Evolutionary conservation across 1,140 invertebrate species (phyloP).

Genomic region (Holcopasites calliopsidis): DNA sequence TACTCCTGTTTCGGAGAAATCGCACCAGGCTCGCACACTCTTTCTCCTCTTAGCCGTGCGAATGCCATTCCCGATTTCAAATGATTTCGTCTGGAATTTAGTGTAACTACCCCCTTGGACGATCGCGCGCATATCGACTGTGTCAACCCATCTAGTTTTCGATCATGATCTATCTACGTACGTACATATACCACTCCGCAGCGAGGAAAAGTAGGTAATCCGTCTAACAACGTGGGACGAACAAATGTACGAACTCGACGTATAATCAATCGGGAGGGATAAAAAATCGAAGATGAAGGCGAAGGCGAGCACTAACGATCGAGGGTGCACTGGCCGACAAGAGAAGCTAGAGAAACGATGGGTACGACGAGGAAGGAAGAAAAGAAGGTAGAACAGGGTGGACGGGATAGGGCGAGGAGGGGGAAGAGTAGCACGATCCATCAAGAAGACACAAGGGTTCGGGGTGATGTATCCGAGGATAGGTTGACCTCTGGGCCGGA

Average conservation of each 20-base stretch:
- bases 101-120: too few species aligned
- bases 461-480: constrained; percentile 72
- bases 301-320: not conserved
- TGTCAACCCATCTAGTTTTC: too few species aligned
- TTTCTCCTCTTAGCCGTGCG: not conserved
- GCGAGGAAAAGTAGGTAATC: not conserved
- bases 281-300: constrained; percentile 61
- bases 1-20: constrained; percentile 7
- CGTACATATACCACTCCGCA: too few species aligned
- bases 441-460: constrained; percentile 60
- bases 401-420: not conserved
- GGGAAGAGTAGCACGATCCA: constrained; percentile 58
- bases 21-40: not conserved
- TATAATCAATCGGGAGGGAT: constrained; percentile 59
- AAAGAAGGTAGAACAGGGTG: not conserved
- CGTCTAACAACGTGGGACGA: constrained; percentile 6
- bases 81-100: not conserved
- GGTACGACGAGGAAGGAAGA: not conserved
- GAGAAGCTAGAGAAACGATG: not conserved
- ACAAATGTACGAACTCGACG: constrained; percentile 53
- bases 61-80: not conserved
- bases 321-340: not conserved
- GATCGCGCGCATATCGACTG: not conserved
- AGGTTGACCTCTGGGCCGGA: constrained; percentile 74
- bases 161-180: not conserved